phyloP scores from a whole-genome alignment of 1,140 invertebrate genomes.

The Belonocnema kinseyi region DNA sequence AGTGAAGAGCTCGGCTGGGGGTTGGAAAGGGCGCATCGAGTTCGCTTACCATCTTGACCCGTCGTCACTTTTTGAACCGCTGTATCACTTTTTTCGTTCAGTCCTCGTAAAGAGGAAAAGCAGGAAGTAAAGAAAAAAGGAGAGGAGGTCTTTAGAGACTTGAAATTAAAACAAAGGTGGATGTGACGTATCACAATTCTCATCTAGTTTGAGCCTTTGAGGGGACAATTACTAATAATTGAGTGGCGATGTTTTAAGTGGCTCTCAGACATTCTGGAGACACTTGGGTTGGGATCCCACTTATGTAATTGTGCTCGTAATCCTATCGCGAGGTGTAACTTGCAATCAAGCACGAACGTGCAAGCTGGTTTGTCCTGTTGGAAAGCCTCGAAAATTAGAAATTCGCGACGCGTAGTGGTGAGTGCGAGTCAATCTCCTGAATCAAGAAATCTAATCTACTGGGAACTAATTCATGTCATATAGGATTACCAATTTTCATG shows the following conservation, averaged over 20 bases:
- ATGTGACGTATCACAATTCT: slow-evolving; percentile 43
- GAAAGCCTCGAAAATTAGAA: slow-evolving; percentile 11
- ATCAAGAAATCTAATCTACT: not conserved
- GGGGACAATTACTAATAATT: slow-evolving; percentile 41
- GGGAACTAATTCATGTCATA: too few relatives aligned
- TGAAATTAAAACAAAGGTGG: slow-evolving; percentile 40
- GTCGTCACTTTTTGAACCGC: slow-evolving; percentile 12
- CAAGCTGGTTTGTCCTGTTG: slow-evolving; percentile 1
- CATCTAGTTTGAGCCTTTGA: slow-evolving; percentile 25
- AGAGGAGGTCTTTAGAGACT: not conserved
- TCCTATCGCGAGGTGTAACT: slow-evolving; percentile 42
- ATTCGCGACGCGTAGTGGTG: slow-evolving; percentile 2
- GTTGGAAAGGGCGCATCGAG: slow-evolving; percentile 17
- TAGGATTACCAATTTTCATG: too few relatives aligned
- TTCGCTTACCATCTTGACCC: not conserved
- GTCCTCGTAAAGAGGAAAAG: not conserved
- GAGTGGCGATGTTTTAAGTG: slow-evolving; percentile 39
- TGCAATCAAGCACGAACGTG: slow-evolving; percentile 27
- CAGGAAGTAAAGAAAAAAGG: not conserved
- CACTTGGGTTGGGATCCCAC: slow-evolving; percentile 44
- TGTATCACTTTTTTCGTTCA: not conserved
- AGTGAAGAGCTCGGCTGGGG: not conserved
- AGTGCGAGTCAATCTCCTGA: not conserved
- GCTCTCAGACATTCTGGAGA: slow-evolving; percentile 40
- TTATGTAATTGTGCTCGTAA: slow-evolving; percentile 56